phyloP scores from a whole-genome alignment of 2,797 vertebrate species.

The Takifugu ocellatus region DNA sequence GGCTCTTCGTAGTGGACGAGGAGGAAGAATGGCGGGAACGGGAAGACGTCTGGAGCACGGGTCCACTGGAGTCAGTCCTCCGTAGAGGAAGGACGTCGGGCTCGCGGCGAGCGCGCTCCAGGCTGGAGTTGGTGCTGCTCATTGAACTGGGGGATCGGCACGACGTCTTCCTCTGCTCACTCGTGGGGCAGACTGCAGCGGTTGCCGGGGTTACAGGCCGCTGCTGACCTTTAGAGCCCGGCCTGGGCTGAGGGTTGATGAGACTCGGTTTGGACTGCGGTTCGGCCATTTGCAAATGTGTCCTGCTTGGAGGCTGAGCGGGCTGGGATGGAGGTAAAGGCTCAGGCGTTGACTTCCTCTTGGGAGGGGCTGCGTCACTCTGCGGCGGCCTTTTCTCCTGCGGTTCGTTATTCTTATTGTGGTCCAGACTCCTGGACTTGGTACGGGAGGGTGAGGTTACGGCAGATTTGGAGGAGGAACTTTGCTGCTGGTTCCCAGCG shows the following conservation, averaged over 20 bases:
- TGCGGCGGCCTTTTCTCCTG: conserved; percentile 49
- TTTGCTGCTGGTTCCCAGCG: conserved; percentile 58
- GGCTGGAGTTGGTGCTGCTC: conserved; percentile 68
- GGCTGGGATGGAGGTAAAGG: conserved; percentile 21
- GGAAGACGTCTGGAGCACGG: conserved; percentile 73
- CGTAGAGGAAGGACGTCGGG: conserved; percentile 90
- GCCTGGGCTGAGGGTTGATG: conserved; percentile 41
- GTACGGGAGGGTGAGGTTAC: conserved; percentile 20
- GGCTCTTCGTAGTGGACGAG: conserved; percentile 76
- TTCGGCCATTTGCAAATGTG: conserved; percentile 37
- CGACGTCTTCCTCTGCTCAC: conserved; percentile 55
- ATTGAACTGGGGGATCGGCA: conserved; percentile 60
- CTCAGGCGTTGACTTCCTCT: conserved; percentile 44
- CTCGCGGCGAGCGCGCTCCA: conserved; percentile 71
- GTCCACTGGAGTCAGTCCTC: conserved; percentile 84
- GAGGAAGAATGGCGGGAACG: conserved; percentile 83
- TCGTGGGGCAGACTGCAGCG: conserved; percentile 36
- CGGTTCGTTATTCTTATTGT: conserved; percentile 37
- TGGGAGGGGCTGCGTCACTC: conserved; percentile 33
- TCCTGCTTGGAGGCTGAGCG: conserved; percentile 35
- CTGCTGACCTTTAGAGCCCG: conserved; percentile 36
- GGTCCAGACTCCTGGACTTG: conserved; percentile 56
- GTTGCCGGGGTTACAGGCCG: conserved; percentile 48
- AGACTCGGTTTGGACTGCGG: conserved; percentile 48
- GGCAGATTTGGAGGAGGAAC: conserved; percentile 61